Evolutionary conservation across 2,797 vertebrate genomes (phyloP).

Genomic region (Sus cebifrons): DNA sequence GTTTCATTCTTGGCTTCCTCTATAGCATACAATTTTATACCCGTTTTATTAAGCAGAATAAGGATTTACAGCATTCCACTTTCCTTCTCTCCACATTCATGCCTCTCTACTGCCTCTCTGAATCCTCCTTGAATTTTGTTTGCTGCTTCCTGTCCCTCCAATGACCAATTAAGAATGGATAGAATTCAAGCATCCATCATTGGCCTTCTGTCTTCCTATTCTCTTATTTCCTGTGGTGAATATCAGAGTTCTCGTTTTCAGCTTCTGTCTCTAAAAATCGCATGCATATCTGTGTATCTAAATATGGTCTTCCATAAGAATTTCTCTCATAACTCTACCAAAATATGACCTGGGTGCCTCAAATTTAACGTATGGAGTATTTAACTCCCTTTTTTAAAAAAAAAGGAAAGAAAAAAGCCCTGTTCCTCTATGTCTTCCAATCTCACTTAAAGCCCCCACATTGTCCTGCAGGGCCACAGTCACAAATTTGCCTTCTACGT

Average conservation of each 20-base stretch:
- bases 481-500: not conserved
- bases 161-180: conserved; percentile 3
- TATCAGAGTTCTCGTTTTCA: not conserved
- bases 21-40: conserved; percentile 28
- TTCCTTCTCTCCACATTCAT: not conserved
- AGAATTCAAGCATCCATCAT: not conserved
- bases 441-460: not conserved
- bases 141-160: not conserved
- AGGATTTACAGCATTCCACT: not conserved
- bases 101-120: not conserved
- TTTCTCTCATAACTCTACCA: not conserved
- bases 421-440: not conserved
- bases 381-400: not conserved
- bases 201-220: not conserved
- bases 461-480: not conserved
- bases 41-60: conserved; percentile 56
- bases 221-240: not conserved
- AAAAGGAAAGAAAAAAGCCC: not conserved
- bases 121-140: conserved; percentile 29
- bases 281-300: not conserved
- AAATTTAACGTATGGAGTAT: not conserved
- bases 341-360: not conserved
- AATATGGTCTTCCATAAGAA: not conserved
- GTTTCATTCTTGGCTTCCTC: conserved; percentile 64
- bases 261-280: not conserved